These are phyloP conservation scores for Hypsopygia costalis DNA, from an alignment of 2,888 invertebrate species.

Conservation along the genomic window DNA sequence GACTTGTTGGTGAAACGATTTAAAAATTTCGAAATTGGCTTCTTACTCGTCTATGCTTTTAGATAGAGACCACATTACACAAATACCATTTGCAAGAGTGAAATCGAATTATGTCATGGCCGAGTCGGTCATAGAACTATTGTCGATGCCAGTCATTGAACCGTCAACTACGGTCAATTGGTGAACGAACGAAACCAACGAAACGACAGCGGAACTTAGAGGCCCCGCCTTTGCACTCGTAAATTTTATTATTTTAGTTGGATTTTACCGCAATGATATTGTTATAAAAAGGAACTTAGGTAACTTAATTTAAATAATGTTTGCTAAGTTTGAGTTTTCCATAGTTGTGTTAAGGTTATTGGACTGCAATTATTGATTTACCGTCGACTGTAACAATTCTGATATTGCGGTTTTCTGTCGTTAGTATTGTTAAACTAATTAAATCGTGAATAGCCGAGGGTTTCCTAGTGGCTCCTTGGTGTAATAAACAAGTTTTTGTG, in stretches of 20 bases:
- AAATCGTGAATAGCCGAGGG: conserved; percentile 28
- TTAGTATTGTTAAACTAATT: conserved; percentile 37
- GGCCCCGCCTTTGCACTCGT: conserved; percentile 71
- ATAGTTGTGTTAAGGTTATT: conserved; percentile 17
- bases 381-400: conserved; percentile 51
- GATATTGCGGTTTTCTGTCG: conserved; percentile 47
- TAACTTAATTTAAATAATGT: conserved; percentile 38
- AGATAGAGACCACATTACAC: background rate
- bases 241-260: conserved; percentile 64
- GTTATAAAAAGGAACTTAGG: conserved; percentile 61
- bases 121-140: conserved; percentile 11
- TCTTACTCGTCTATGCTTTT: background rate
- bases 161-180: conserved; percentile 63
- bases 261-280: conserved; percentile 64
- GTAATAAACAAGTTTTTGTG: conserved; percentile 39
- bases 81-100: background rate
- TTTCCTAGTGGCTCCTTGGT: conserved; percentile 27
- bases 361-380: conserved; percentile 65
- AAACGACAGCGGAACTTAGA: conserved; percentile 52
- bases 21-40: background rate
- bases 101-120: conserved; percentile 2
- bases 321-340: conserved; percentile 5
- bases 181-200: conserved; percentile 53
- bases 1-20: too few relatives aligned
- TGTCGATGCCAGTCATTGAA: conserved; percentile 62